Base-by-base conservation (phyloP, 2,888 invertebrate genomes). In the Clivina fossor region DNA sequence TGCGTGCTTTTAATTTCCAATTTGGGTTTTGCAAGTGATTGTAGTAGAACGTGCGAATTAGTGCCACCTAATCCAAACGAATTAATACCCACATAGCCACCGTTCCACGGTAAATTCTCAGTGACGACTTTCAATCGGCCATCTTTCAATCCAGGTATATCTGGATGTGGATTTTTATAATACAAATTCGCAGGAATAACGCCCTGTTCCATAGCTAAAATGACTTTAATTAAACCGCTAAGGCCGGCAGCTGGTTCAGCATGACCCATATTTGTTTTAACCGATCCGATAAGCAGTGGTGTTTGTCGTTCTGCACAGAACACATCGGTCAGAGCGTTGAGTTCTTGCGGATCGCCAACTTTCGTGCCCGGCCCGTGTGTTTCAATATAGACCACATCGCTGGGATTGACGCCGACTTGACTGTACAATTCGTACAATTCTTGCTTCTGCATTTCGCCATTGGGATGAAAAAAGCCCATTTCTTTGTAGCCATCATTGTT, bases 331-430 rank as follows among this genome's bases (percentile, higher is more conserved):
- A 99, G 93, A 0, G 95, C 89, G 72, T 96, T 95, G 2, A 95
- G 86, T 77, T 99, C 99, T 71, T 97, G 93, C 1, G 97, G 97
- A 77, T 99, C 99, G n/a, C 98, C 96, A 61, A 83, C 87, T 79
- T 96, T 96, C 7, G 98, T 99, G 56, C 98, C 99, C 15, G 98
- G 99, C 51, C 98, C 98, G 75, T 99, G 99, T 46, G 97, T 95
- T 76, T 99, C 99, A 1, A 99, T 88, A 73, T 97, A 99, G 2
- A 77, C 79, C 0, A 99, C 90, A 50, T 90, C 86, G 44, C 77
- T 72, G 3, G 98, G 97, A 64, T 88, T 84, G 48, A 99, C 73
- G 1, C 85, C 83, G 30, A 84, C 84, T 75, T 94, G 93, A 4
- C 77, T 78, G 76, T 97, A 98, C 0, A 94, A 88, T 73, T 95